Evolutionary conservation across 1,140 invertebrate genomes (phyloP).

Genomic region (Pectinophora gossypiella): DNA sequence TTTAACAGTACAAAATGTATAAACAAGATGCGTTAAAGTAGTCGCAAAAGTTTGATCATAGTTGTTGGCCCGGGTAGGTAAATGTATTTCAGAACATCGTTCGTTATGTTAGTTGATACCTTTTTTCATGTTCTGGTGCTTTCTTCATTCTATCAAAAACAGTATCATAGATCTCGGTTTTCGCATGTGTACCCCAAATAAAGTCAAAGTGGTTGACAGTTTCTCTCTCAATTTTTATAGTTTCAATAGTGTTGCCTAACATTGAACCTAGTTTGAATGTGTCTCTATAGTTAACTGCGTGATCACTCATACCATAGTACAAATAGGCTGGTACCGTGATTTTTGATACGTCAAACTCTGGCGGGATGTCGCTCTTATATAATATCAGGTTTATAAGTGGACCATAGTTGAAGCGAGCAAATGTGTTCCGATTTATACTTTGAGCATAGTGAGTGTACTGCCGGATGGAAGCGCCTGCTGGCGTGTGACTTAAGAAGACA

Average conservation of each 20-base stretch:
- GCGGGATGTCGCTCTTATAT: constrained; percentile 71
- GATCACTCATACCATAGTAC: constrained; percentile 79
- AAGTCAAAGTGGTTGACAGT: constrained; percentile 83
- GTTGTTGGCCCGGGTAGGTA: too few relatives aligned
- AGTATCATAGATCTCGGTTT: constrained; percentile 71
- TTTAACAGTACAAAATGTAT: too few relatives aligned
- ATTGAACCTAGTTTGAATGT: constrained; percentile 66
- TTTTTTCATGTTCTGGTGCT: constrained; percentile 8
- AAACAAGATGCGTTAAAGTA: too few relatives aligned
- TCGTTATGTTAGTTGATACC: too few relatives aligned
- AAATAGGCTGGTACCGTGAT: constrained; percentile 77
- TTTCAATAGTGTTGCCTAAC: constrained; percentile 65
- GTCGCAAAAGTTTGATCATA: too few relatives aligned
- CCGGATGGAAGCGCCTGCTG: constrained; percentile 86
- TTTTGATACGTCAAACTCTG: constrained; percentile 77
- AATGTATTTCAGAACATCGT: too few relatives aligned
- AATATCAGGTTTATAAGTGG: constrained; percentile 61
- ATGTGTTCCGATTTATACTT: constrained; percentile 63
- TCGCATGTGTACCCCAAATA: constrained; percentile 76
- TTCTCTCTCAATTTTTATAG: constrained; percentile 61
- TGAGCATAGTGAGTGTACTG: constrained; percentile 84
- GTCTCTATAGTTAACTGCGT: constrained; percentile 76
- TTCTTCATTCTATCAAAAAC: constrained; percentile 9
- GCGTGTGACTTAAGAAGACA: constrained; percentile 83
- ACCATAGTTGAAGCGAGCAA: constrained; percentile 69